Conservation (phyloP, 35 echinoderm and acorn worm genomes). For the Eucidaris tribuloides region DNA sequence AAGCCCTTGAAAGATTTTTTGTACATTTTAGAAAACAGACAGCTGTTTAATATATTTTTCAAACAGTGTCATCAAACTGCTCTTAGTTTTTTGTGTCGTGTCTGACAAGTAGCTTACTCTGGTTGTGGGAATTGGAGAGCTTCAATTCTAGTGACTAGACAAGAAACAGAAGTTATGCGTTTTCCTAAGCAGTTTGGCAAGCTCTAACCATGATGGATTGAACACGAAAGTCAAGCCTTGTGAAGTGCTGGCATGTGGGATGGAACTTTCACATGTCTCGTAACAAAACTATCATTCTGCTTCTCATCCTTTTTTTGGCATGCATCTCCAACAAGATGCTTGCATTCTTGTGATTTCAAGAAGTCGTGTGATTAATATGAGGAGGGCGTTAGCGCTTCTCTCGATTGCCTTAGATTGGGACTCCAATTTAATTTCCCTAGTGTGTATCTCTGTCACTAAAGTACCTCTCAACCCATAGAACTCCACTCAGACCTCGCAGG, state of each 20-base stretch:
- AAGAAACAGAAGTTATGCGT: too few relatives aligned
- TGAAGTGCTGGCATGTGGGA: background rate
- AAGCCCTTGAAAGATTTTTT: too few relatives aligned
- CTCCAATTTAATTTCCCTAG: background rate
- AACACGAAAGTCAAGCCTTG: background rate
- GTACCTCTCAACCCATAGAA: background rate
- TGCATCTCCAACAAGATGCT: constrained; percentile 11
- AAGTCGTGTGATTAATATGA: background rate
- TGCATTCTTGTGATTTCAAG: background rate
- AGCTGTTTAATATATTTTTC: too few relatives aligned
- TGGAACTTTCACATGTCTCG: background rate
- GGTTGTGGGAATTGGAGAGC: too few relatives aligned
- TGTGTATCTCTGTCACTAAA: background rate
- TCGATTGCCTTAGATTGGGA: background rate
- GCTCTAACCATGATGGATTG: background rate
- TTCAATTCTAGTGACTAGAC: too few relatives aligned
- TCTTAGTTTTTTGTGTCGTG: too few relatives aligned
- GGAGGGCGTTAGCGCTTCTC: background rate
- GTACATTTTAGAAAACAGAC: too few relatives aligned
- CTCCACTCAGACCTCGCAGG: background rate
- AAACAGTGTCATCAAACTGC: too few relatives aligned
- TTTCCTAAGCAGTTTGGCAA: background rate
- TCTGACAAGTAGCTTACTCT: too few relatives aligned
- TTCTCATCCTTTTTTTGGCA: background rate
- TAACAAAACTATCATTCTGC: background rate